Base-by-base conservation (phyloP, 2,113 vertebrate genomes). In the Oplegnathus fasciatus region DNA sequence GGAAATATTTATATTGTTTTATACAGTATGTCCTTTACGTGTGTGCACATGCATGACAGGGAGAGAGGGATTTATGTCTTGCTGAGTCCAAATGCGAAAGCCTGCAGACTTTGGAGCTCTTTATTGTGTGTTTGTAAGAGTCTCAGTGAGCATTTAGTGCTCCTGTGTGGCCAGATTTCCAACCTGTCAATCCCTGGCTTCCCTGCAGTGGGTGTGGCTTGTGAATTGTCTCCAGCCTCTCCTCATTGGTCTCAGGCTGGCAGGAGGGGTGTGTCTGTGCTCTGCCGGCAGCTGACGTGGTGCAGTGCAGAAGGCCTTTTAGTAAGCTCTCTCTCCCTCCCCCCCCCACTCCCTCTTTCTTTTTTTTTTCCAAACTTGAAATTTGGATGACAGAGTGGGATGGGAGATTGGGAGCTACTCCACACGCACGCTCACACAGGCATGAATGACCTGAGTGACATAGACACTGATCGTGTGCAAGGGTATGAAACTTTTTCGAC, bases 141-240 rank as follows among this genome's bases (percentile, higher is more conserved):
- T 72, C 71, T 87, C 54, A 0, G 65, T 15, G 26, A 71, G 32
- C 62, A 61, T 42, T 77, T 76, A 44, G n/a, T 65, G 84, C 67
- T 83, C 57, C 84, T 52, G 74, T 72, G 69, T 2, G 8, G 62
- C 86, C 81, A 84, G 65, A 90, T 87, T 90, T 79, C 78, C 87
- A 84, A 91, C 89, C 86, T 88, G 91, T 91, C 91, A 87, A 84
- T 93, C 90, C 86, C 69, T 83, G 87, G 80, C 71, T 90, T 88
- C 85, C 69, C 91, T 94, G 93, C 92, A 92, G 92, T 94, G 88
- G 92, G 89, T 78, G 93, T 85, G 87, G 83, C 78, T 64, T 91
- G 61, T 46, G 80, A 83, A 77, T 13, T 1, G 62, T 84, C 77
- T 70, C 67, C 30, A 57, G 78, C 30, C 48, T 65, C 28, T 84